These are phyloP conservation scores for Xerus inauris DNA, from an alignment of 2,113 vertebrate species.

Conservation along the genomic window DNA sequence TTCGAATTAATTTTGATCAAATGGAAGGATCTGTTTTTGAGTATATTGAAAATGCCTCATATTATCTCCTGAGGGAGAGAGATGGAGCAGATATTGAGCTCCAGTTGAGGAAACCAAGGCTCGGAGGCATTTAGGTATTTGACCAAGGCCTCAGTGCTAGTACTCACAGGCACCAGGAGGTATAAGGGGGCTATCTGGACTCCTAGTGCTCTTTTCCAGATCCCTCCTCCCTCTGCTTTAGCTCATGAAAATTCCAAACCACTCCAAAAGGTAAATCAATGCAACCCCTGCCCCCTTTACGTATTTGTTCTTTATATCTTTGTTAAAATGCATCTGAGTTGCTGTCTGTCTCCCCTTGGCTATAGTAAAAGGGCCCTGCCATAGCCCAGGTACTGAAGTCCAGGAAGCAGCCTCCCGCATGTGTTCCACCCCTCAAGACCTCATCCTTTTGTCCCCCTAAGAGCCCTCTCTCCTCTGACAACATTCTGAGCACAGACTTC, in stretches of 20 bases:
- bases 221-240: background rate
- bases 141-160: background rate
- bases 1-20: constrained; percentile 46
- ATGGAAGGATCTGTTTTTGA: background rate
- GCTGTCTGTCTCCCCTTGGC: background rate
- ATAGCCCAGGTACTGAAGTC: background rate
- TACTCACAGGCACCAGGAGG: background rate
- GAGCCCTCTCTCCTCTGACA: background rate
- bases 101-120: background rate
- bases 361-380: background rate
- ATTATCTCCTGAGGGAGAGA: background rate
- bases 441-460: background rate
- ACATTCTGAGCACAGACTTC: background rate
- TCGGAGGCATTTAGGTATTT: background rate
- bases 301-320: background rate
- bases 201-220: background rate
- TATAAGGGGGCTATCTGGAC: background rate
- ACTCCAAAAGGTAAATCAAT: constrained; percentile 15
- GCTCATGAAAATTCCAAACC: background rate
- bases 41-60: background rate
- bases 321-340: background rate
- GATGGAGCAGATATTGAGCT: background rate
- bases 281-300: background rate
- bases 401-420: background rate
- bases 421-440: no score